Evolutionary conservation across 2,797 vertebrate species (phyloP).

Genomic region (Champsocephalus gunnari): DNA sequence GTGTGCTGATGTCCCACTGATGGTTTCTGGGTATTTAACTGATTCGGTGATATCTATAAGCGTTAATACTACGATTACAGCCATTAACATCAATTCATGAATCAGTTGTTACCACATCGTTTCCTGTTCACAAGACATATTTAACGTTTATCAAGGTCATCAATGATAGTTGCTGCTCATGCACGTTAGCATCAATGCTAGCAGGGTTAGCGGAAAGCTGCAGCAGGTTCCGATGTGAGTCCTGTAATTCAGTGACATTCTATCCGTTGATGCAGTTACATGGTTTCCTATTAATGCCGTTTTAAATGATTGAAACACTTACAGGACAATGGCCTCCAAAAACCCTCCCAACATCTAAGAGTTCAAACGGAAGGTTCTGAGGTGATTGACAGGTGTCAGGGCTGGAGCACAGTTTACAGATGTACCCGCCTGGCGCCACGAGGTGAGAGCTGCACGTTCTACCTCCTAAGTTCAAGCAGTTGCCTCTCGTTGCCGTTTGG

Average conservation of each 20-base stretch:
- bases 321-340: not conserved
- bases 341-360: not conserved
- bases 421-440: not conserved
- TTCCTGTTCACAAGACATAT: not conserved
- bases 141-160: not conserved
- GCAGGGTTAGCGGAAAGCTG: not conserved
- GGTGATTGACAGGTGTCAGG: conserved; percentile 28
- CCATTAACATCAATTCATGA: not conserved
- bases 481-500: conserved; percentile 63
- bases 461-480: conserved; percentile 48
- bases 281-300: conserved; percentile 26
- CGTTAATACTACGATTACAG: too few relatives aligned
- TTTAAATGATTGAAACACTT: conserved; percentile 18
- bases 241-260: not conserved
- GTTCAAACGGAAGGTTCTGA: not conserved
- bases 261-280: not conserved
- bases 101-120: too few relatives aligned
- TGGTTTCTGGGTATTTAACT: conserved; percentile 20
- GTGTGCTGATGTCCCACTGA: conserved; percentile 1
- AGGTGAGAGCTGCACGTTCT: conserved; percentile 10
- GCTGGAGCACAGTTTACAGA: conserved; percentile 1
- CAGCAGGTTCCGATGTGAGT: not conserved
- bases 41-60: not conserved
- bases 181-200: not conserved
- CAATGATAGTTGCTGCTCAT: not conserved